A percentile compares a stretch with the other conserved stretches of the same genome.
Evolutionary conservation across 2,797 vertebrate genomes (phyloP).

Genomic region (Oophaga sylvatica): DNA sequence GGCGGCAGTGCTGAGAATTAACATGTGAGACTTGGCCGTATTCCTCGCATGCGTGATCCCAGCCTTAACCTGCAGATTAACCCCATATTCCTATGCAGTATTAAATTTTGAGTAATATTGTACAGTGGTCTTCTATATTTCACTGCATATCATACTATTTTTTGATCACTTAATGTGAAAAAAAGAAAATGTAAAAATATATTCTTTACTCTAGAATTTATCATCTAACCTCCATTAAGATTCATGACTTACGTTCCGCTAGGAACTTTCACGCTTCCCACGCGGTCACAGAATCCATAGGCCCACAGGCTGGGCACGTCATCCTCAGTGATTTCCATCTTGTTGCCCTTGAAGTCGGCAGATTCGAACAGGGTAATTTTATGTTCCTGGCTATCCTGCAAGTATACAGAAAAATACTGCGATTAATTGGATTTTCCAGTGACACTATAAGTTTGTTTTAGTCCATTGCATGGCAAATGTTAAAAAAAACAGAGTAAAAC

Average conservation of each 20-base stretch:
- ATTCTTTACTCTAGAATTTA: no score
- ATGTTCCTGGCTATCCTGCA: conserved; percentile 88
- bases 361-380: conserved; percentile 93
- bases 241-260: conserved; percentile 85
- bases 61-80: no score
- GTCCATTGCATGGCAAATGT: background rate
- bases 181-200: no score
- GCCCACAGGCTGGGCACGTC: conserved; percentile 94
- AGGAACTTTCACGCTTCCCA: conserved; percentile 92
- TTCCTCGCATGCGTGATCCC: no score
- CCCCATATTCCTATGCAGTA: no score
- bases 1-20: no score
- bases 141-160: background rate
- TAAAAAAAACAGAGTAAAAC: background rate
- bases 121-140: background rate
- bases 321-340: conserved; percentile 92
- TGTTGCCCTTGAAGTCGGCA: conserved; percentile 94
- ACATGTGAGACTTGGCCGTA: no score
- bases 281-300: conserved; percentile 90
- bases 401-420: background rate
- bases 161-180: no score
- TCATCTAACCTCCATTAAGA: background rate
- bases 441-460: background rate
- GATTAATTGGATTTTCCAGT: background rate
- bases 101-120: background rate